Evolutionary conservation across 2,888 invertebrate species (phyloP).

Genomic region (Acanthosepion pharaonis): DNA sequence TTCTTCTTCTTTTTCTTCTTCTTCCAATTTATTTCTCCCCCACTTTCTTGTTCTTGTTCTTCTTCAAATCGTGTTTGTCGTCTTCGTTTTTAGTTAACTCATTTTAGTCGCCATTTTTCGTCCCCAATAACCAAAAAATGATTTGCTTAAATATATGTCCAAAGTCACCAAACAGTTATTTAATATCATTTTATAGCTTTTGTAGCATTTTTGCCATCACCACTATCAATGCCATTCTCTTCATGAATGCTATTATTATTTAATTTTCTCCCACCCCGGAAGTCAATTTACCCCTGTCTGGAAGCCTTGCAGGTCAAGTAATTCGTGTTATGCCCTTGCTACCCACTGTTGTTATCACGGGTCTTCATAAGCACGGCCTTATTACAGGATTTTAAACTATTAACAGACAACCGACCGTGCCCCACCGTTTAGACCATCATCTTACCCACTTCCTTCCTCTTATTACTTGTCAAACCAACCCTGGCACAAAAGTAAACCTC

Average conservation of each 20-base stretch:
- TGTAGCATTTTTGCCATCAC: neutral
- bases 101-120: too few relatives aligned
- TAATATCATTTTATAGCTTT: neutral
- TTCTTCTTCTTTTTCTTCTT: too few relatives aligned
- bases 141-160: neutral
- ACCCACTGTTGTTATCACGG: neutral
- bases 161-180: neutral
- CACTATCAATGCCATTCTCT: neutral
- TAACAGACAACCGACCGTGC: neutral
- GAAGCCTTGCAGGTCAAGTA: constrained; percentile 22
- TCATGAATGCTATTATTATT: neutral
- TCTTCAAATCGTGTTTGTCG: too few relatives aligned
- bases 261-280: neutral
- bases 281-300: neutral
- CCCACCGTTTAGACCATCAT: neutral
- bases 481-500: neutral
- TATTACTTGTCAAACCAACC: neutral
- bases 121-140: too few relatives aligned
- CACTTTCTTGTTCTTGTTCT: too few relatives aligned
- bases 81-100: too few relatives aligned
- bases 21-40: too few relatives aligned
- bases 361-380: neutral
- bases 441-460: neutral
- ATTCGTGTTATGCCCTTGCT: neutral
- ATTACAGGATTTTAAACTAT: neutral